Evolutionary conservation across 1,140 invertebrate species (phyloP).

Genomic region (Hypothenemus hampei): DNA sequence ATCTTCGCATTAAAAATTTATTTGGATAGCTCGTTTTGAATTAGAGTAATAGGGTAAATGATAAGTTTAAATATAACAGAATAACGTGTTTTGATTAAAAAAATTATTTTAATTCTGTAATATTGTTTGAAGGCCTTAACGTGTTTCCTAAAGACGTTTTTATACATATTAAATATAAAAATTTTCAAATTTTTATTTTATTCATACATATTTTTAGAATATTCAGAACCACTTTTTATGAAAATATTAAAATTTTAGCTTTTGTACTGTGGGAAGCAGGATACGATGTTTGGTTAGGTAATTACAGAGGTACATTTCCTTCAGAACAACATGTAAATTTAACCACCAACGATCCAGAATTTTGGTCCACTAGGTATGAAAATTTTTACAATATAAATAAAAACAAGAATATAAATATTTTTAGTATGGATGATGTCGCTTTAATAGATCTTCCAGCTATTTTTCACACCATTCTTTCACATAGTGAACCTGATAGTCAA

Average conservation of each 20-base stretch:
- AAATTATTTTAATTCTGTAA: too few relatives aligned
- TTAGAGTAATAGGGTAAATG: too few relatives aligned
- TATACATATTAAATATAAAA: too few relatives aligned
- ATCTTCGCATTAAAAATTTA: too few relatives aligned
- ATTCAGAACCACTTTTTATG: too few relatives aligned
- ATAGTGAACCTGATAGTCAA: constrained; percentile 44
- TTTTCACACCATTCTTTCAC: constrained; percentile 50
- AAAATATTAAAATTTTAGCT: constrained; percentile 23
- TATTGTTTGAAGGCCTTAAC: too few relatives aligned
- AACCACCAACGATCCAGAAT: constrained; percentile 43
- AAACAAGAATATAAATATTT: background rate
- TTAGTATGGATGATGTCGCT: constrained; percentile 54
- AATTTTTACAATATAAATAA: background rate
- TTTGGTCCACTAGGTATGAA: constrained; percentile 54
- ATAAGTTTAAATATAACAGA: too few relatives aligned
- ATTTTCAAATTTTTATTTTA: too few relatives aligned
- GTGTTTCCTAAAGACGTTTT: too few relatives aligned
- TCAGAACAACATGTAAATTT: constrained; percentile 48
- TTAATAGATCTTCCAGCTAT: constrained; percentile 55
- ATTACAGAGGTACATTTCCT: constrained; percentile 62
- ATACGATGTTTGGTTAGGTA: constrained; percentile 67
- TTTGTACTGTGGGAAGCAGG: constrained; percentile 50
- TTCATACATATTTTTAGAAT: too few relatives aligned
- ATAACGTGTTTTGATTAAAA: too few relatives aligned
- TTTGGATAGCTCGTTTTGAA: too few relatives aligned